Conservation (phyloP, 1,140 invertebrate species). For the Akabosia matsudoensis region DNA sequence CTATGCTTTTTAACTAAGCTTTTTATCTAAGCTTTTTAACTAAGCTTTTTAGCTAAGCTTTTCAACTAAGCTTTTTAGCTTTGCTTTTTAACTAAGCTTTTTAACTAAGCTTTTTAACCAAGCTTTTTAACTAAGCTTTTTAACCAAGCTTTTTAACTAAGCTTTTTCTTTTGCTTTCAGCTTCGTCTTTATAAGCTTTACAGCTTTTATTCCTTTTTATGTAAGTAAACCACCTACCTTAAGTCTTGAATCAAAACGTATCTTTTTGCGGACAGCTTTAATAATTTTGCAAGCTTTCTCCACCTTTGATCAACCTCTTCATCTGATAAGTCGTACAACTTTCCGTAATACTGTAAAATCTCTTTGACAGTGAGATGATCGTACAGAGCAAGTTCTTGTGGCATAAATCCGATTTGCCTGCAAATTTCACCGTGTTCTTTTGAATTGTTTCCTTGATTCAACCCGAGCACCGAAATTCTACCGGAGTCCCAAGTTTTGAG, state of each 20-base stretch:
- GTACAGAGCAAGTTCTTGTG: conserved; percentile 31
- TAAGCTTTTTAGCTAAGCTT: too few relatives aligned
- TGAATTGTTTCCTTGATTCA: conserved; percentile 49
- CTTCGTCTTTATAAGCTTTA: too few relatives aligned
- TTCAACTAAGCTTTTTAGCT: too few relatives aligned
- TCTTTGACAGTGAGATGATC: conserved; percentile 35
- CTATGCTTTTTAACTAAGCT: too few relatives aligned
- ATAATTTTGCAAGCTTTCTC: conserved; percentile 33
- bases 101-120: too few relatives aligned
- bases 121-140: too few relatives aligned
- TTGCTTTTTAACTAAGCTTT: too few relatives aligned
- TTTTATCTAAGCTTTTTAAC: too few relatives aligned
- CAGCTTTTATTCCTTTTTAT: too few relatives aligned
- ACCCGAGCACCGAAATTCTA: conserved; percentile 51
- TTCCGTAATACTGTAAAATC: conserved; percentile 38
- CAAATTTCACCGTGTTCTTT: conserved; percentile 50
- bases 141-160: too few relatives aligned
- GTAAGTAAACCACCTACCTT: conserved; percentile 26
- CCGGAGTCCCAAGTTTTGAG: conserved; percentile 50
- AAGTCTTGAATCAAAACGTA: conserved; percentile 19
- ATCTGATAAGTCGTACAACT: conserved; percentile 26
- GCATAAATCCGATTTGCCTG: conserved; percentile 49
- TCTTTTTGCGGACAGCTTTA: conserved; percentile 24
- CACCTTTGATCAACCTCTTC: conserved; percentile 28
- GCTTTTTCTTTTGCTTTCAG: too few relatives aligned